Base-by-base conservation (phyloP, 2,797 vertebrate species). In the Epinephelus malabaricus region DNA sequence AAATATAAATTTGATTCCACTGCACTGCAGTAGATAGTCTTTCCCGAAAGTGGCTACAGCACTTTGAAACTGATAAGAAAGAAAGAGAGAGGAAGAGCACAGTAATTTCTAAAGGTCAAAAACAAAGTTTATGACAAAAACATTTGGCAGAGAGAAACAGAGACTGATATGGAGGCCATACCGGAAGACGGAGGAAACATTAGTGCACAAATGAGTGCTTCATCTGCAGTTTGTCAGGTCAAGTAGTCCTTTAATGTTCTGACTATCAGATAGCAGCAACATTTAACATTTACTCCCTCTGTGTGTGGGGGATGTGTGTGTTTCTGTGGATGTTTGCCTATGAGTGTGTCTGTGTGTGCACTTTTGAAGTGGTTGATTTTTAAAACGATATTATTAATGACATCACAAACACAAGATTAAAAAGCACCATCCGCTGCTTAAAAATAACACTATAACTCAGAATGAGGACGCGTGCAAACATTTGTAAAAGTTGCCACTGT, bases 201-300 rank as follows among this genome's bases (percentile, higher is more conserved):
- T 84, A 86, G 83, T 72, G 78, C 71, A 62, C 50, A 79, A 90
- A 88, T 84, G 60, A 81, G 59, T 63, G 43, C 69, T 89, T 86
- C 73, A 90, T 88, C 85, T 90, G 76, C 58, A 62, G 58, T 66
- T 78, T 88, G 86, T 82, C 85, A 92, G 88, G 91, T 93, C 86
- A 92, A 92, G 85, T 71, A 90, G 88, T 71, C 83, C 90, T 90
- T 89, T 85, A 81, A 87, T 81, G 75, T 80, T 76, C 40, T 80
- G 73, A 89, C 89, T 78, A 83, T 79, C 74, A 84, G 88, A 88
- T 72, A 83, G 58, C 80, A 56, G 75, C 75, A 73, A 69, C 78
- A 71, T 89, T 82, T 90, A 83, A 86, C 80, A 81, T 85, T 71
- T 59, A 84, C 88, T 90, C 88, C 91, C 76, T 81, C 46, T 53